Evolutionary conservation across 2,797 vertebrate species (phyloP), one percentile per base, ranked within the genome.

Genomic region (Artibeus lituratus): DNA sequence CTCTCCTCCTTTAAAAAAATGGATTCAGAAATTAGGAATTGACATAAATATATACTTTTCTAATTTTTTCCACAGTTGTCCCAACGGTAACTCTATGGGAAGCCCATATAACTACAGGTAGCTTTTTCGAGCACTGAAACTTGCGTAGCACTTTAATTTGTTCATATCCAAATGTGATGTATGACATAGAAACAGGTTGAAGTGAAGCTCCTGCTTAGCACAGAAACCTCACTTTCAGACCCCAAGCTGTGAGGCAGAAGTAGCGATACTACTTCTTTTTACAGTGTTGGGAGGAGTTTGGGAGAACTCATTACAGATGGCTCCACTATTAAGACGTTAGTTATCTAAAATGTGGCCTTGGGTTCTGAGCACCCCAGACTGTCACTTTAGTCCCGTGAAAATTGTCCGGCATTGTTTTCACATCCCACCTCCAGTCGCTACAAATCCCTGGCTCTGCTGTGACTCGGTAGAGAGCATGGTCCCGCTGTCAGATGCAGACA

Each of bases 311-410:
- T 84, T 57, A 9, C 15, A 80, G 81, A 82, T 14, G 29, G 35
- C 59, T 74, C 65, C 53, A 53, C 24, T 77, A 70, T 91, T 86
- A 94, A 97, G 91, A 91, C 49, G 65, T 87, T 59, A 72, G 35
- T 80, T 51, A 70, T 32, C 47, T 94, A 82, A 91, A n/a, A 76
- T 81, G 76, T 89, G 92, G 55, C n/a, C 57, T 74, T 95, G 70
- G 53, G 69, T 42, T 76, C 74, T 76, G 62, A 89, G 39, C 59
- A 86, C n/a, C 42, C 14, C 8, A 29, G 73, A 35, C 37, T 37
- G 37, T n/a, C 59, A 35, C 55, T 93, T 32, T 51, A 15, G 59
- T 65, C 91, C 78, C 47, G 22, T 0, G 49, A 44, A 78, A 51
- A 37, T 11, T 65, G 53, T 74, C 26, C 16, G 2, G 7, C 55